phyloP scores from a whole-genome alignment of 1,140 invertebrate genomes.

The Brachionus paranguensis region DNA sequence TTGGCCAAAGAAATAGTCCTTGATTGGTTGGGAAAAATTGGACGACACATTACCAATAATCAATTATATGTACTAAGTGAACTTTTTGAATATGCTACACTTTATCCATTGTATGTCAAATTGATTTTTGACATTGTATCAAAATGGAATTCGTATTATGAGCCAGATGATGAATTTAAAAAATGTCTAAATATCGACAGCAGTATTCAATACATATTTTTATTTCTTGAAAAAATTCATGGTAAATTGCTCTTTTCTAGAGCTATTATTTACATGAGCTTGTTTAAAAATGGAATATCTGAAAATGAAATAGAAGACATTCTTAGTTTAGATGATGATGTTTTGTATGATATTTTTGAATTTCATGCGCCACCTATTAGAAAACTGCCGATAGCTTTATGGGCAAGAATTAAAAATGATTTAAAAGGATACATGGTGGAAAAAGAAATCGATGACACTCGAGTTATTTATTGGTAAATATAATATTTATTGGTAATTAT shows the following conservation, averaged over 20 bases:
- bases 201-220: background rate
- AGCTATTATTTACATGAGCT: conserved; percentile 68
- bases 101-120: conserved; percentile 6
- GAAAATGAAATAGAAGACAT: conserved; percentile 50
- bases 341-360: conserved; percentile 47
- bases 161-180: background rate
- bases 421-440: conserved; percentile 65
- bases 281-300: conserved; percentile 46
- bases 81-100: conserved; percentile 67
- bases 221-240: conserved; percentile 45
- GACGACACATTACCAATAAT: conserved; percentile 42
- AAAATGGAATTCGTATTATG: conserved; percentile 13
- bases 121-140: conserved; percentile 34
- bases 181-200: background rate
- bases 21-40: conserved; percentile 43
- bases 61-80: conserved; percentile 78
- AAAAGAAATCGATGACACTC: conserved; percentile 58
- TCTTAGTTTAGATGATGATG: conserved; percentile 48
- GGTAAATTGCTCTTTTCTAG: conserved; percentile 50
- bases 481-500: background rate
- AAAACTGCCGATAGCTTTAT: conserved; percentile 58
- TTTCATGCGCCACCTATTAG: conserved; percentile 43
- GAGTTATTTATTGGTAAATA: conserved; percentile 38
- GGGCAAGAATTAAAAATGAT: conserved; percentile 64
- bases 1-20: background rate